A percentile compares a stretch with the other conserved stretches of the same genome.
Conservation (phyloP, 1,140 invertebrate species). For the Gerris buenoi region DNA sequence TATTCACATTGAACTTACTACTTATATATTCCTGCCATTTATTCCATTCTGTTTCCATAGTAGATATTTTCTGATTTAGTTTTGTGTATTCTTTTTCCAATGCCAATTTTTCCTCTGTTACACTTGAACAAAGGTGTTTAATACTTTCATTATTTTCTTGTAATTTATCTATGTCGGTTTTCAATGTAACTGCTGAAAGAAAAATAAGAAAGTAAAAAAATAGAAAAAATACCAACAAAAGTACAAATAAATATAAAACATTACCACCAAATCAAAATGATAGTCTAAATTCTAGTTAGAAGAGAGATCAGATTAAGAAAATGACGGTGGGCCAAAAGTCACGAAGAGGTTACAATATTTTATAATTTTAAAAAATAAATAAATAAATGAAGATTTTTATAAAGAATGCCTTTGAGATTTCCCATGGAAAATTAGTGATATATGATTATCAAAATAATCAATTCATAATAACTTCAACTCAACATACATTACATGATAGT, state of each 20-base stretch:
- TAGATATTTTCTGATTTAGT: slow-evolving; percentile 1
- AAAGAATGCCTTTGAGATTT: too few species aligned
- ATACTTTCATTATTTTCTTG: slow-evolving; percentile 15
- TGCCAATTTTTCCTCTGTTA: slow-evolving; percentile 12
- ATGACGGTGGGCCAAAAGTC: too few species aligned
- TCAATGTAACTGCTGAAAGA: slow-evolving; percentile 4
- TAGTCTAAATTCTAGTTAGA: too few species aligned
- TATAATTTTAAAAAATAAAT: too few species aligned
- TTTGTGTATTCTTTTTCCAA: slow-evolving; percentile 10
- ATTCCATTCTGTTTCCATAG: slow-evolving; percentile 5
- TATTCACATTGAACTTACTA: background rate
- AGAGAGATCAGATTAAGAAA: too few species aligned
- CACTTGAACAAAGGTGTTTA: slow-evolving; percentile 9
- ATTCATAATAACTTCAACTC: too few species aligned
- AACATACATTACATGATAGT: too few species aligned
- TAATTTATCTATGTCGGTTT: slow-evolving; percentile 14
- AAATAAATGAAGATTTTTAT: too few species aligned
- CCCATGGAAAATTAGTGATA: too few species aligned
- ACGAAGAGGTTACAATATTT: too few species aligned
- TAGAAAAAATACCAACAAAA: background rate
- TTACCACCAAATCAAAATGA: too few species aligned
- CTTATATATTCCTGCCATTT: background rate
- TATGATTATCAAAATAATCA: too few species aligned
- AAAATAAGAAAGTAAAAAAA: slow-evolving; percentile 2
- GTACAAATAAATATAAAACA: background rate